Evolutionary conservation across 2,797 vertebrate genomes (phyloP).

Genomic region (Sarcophilus harrisii): DNA sequence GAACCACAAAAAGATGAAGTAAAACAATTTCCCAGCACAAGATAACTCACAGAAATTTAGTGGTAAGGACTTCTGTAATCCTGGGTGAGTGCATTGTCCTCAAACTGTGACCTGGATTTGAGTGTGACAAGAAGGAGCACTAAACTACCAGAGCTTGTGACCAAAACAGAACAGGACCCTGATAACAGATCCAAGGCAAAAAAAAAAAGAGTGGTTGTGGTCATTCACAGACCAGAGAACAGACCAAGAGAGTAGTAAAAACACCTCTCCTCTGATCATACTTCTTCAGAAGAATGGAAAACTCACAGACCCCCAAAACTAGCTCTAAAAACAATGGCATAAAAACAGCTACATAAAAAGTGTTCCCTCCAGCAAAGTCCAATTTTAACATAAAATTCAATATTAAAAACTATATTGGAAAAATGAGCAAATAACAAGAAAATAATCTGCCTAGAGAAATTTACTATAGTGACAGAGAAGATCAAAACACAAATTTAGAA

Average conservation of each 20-base stretch:
- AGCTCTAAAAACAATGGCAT: neutral
- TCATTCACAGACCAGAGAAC: too few species aligned
- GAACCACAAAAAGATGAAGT: neutral
- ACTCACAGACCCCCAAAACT: neutral
- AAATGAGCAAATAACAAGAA: neutral
- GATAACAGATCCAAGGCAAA: too few species aligned
- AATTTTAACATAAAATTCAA: neutral
- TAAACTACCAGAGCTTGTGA: too few species aligned
- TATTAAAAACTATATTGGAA: neutral
- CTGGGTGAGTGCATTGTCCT: neutral
- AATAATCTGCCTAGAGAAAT: neutral
- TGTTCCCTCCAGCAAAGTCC: neutral
- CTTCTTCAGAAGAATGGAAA: neutral
- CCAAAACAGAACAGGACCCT: too few species aligned
- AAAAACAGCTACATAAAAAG: neutral
- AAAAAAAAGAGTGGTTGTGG: too few species aligned
- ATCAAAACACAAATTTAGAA: neutral
- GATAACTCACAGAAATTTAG: neutral
- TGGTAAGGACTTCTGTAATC: neutral
- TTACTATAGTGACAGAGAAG: too few species aligned
- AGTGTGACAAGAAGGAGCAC: too few species aligned
- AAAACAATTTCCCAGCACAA: neutral
- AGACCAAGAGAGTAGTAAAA: too few species aligned
- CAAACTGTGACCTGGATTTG: too few species aligned
- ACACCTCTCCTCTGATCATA: neutral